Evolutionary conservation across 2,888 invertebrate genomes (phyloP).

Genomic region (Eurytoma californica): DNA sequence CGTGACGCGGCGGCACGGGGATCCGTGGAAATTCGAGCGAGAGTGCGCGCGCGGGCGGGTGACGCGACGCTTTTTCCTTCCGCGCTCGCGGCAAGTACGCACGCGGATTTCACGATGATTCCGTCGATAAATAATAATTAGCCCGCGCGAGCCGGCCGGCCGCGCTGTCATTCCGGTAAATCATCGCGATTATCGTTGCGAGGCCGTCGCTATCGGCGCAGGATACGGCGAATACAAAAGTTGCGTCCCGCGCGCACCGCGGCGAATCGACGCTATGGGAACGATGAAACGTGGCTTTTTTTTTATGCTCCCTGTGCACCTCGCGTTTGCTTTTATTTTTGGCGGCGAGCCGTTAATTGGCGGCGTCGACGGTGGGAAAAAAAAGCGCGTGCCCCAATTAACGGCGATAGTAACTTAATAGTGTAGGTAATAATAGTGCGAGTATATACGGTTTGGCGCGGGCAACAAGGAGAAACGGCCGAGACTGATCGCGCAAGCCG

Average conservation of each 20-base stretch:
- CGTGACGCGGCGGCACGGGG: no score
- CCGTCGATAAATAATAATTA: neutral
- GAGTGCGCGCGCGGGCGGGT: neutral
- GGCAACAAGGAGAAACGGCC: conserved; percentile 2
- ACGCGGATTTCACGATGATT: neutral
- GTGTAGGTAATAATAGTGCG: no score
- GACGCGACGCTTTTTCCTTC: neutral
- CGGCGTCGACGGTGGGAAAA: conserved; percentile 1
- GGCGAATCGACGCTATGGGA: no score
- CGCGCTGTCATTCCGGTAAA: neutral
- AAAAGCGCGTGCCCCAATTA: conserved; percentile 43
- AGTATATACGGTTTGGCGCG: neutral
- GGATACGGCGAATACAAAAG: neutral
- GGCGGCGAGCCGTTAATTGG: conserved; percentile 25
- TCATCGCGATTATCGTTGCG: neutral
- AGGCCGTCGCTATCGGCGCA: neutral
- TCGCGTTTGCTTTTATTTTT: conserved; percentile 5
- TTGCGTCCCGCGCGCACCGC: no score
- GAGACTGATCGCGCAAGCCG: neutral
- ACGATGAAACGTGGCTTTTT: neutral
- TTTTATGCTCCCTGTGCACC: neutral
- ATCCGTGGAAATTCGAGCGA: neutral
- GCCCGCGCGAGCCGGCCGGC: neutral
- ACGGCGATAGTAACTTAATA: conserved; percentile 27
- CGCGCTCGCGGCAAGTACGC: neutral